Evolutionary conservation across 2,888 invertebrate genomes (phyloP), one percentile per base, ranked within the genome.

Genomic region (Lacanobia oleracea): DNA sequence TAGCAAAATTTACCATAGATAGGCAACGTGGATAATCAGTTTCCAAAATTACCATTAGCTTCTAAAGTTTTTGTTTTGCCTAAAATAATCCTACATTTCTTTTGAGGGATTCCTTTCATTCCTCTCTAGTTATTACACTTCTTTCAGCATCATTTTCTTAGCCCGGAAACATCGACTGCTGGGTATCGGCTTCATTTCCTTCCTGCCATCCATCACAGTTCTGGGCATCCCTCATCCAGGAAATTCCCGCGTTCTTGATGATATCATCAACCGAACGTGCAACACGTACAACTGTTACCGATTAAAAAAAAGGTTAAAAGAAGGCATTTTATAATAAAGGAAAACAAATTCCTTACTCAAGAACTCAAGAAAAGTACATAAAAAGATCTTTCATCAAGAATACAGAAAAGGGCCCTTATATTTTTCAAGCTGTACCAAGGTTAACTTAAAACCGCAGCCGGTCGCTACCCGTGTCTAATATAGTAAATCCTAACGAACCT

Each of bases 401-500:
- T 18, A 51, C 6, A 53, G 14, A 45, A 62, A 48, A 40, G 12
- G 40, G 5, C 23, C 9, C 16, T 21, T 23, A 23, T n/a, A 40
- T 50, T 21, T 50, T 53, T 27, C 12, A 4, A 27, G 23, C 27
- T 23, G 10, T 45, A 67, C 9, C 33, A 56, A 57, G 2, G 48
- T 56, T 51, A 40, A 18, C 23, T 16, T 6, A 18, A 53, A 51
- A 51, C 43, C 61, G 54, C 37, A 65, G n/a, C 8, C 1, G 18
- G 9, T 8, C 21, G 16, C n/a, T 33, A 50, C 63, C 59, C 48
- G 18, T 60, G 45, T 70, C 45, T 50, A 40, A 60, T 33, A 37
- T 37, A 33, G 33, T 18, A 60, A 70, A 45, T 77, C 50, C 54
- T 27, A 54, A 64, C 48, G 6, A 53, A 62, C 48, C 66, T 50